A percentile compares a stretch with the other conserved stretches of the same genome.
Conservation (phyloP, 2,888 invertebrate species). For the Penaeus monodon region DNA sequence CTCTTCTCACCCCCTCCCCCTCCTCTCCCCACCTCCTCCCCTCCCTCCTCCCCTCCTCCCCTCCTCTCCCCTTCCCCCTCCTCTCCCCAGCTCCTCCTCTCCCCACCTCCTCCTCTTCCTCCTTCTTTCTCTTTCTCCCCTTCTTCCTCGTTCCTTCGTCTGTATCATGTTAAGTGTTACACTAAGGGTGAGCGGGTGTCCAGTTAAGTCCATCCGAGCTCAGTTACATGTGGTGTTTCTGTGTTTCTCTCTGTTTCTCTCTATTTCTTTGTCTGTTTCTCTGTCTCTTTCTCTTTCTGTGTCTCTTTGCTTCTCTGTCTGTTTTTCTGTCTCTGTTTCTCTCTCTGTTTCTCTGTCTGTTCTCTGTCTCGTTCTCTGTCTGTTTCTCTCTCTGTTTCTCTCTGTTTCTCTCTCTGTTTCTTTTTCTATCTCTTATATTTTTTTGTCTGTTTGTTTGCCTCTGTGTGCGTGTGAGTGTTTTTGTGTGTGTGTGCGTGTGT, state of each 20-base stretch:
- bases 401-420: too few relatives aligned
- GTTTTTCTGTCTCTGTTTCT: neutral
- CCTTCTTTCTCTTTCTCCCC: too few relatives aligned
- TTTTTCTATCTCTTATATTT: too few relatives aligned
- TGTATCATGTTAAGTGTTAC: too few relatives aligned
- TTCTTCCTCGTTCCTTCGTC: too few relatives aligned
- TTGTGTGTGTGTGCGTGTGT: too few relatives aligned
- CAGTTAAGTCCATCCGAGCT: too few relatives aligned
- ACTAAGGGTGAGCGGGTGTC: too few relatives aligned
- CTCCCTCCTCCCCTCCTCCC: neutral
- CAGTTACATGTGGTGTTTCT: neutral
- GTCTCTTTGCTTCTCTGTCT: neutral
- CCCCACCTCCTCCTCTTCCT: neutral
- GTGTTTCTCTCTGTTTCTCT: neutral
- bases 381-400: conserved; percentile 9
- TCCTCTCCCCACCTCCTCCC: neutral
- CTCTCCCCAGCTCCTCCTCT: neutral
- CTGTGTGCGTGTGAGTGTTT: too few relatives aligned
- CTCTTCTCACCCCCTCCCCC: too few relatives aligned
- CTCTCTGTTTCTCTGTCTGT: neutral
- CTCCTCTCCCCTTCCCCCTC: neutral
- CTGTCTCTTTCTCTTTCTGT: neutral
- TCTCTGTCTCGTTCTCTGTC: neutral
- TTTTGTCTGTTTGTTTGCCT: too few relatives aligned
- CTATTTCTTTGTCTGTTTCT: neutral